phyloP scores from a whole-genome alignment of 1,140 invertebrate species.

The Pseudoatta argentina region DNA sequence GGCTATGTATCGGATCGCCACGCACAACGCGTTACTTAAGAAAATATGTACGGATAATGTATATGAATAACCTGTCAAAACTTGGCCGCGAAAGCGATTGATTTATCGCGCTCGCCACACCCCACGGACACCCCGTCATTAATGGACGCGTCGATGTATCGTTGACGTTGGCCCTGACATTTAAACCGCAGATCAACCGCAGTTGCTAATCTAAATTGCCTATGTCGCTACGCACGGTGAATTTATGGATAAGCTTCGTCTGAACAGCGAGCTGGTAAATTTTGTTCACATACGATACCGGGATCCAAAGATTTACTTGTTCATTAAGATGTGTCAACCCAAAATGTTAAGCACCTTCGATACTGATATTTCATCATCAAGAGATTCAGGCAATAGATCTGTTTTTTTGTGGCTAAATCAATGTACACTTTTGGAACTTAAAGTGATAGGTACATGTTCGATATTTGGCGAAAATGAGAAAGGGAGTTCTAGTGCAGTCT shows the following conservation, averaged over 20 bases:
- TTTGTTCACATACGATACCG: background rate
- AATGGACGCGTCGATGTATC: slow-evolving; percentile 42
- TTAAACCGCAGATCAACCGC: slow-evolving; percentile 35
- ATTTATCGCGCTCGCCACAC: slow-evolving; percentile 47
- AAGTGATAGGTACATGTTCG: too few species aligned
- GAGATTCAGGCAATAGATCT: background rate
- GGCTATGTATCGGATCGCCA: background rate
- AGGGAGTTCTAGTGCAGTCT: too few species aligned
- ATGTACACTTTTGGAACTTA: too few species aligned
- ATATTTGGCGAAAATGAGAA: too few species aligned
- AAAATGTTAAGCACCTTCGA: background rate
- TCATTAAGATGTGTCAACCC: background rate
- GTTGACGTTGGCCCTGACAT: slow-evolving; percentile 43
- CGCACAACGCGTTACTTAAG: slow-evolving; percentile 20
- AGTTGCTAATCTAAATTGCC: slow-evolving; percentile 26
- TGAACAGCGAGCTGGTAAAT: background rate
- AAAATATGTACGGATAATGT: slow-evolving; percentile 42
- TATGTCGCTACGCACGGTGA: background rate
- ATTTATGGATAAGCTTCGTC: background rate
- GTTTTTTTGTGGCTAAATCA: too few species aligned
- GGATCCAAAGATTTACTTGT: background rate
- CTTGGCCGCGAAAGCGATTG: slow-evolving; percentile 32
- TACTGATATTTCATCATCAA: background rate
- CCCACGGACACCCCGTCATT: slow-evolving; percentile 32
- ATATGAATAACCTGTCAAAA: slow-evolving; percentile 25